phyloP scores from a whole-genome alignment of 2,797 vertebrate species.

The Chiloscyllium punctatum region DNA sequence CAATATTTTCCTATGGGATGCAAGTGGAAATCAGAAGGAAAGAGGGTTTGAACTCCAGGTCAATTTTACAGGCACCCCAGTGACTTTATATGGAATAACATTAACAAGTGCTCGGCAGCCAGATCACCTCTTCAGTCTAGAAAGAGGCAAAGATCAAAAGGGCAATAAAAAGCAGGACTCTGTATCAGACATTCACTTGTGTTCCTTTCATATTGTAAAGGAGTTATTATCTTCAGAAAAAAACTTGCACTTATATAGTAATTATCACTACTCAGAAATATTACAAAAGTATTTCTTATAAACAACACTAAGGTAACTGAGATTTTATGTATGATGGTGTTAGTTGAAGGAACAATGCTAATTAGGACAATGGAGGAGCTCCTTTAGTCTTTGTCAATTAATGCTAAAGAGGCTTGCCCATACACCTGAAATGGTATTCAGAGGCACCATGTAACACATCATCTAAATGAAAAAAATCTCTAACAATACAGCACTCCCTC shows the following conservation, averaged over 20 bases:
- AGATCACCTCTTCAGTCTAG: background rate
- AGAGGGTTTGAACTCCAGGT: background rate
- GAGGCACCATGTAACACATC: background rate
- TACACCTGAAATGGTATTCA: background rate
- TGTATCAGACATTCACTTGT: background rate
- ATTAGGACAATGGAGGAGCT: background rate
- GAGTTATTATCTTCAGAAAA: background rate
- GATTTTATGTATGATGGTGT: background rate
- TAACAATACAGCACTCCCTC: background rate
- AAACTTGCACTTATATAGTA: background rate
- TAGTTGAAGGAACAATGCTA: background rate
- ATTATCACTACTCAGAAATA: background rate
- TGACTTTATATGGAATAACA: background rate
- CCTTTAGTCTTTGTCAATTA: background rate
- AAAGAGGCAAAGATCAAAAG: background rate
- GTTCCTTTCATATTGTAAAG: background rate
- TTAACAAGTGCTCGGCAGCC: background rate
- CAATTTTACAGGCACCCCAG: background rate
- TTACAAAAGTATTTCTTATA: background rate
- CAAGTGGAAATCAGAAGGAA: background rate
- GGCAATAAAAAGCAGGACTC: background rate
- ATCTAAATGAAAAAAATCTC: background rate
- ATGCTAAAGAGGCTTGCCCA: background rate
- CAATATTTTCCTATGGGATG: background rate
- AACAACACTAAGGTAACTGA: background rate